Evolutionary conservation across 1,140 invertebrate species (phyloP), one percentile per base, ranked within the genome.

Genomic region (Trachelipus rathkii): DNA sequence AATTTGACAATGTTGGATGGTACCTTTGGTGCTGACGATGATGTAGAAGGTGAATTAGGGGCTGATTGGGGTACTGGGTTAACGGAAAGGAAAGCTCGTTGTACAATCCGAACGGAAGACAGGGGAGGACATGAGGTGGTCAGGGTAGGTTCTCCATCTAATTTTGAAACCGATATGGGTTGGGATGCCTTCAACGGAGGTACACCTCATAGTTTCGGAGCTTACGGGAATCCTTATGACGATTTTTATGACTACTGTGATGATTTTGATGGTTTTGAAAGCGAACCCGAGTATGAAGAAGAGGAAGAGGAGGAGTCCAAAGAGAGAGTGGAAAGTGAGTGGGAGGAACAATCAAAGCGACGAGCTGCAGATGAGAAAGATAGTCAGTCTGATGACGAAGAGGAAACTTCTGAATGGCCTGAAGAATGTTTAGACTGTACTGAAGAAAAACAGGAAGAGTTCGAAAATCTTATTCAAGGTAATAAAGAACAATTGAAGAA

Each of bases 251-350:
- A 92, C 77, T 95, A 93, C 82, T 92, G 90, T 80, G 90, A 90
- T 2, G 91, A 92, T 43, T 92, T 93, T 85, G 89, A 92, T 50
- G 93, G 93, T 0, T 93, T 95, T 85, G 50, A 60, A 19, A 82
- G 80, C 82, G 82, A 78, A 71, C 33, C 33, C 33, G 33, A 33
- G 6, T 33, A 33, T 6, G 83, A 80, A 77, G 83, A 81, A 78
- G 86, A 72, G 83, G 84, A 53, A 84, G 84, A 77, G 82, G 0
- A 84, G 82, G 0, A 84, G 8, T 13, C 19, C 50, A 60, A 60
- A 19, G 2, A 60, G 8, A 24, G 33, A 53, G 72, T n/a, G 46
- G 13, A 53, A 1, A 45, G 2, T 15, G 15, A 50, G 4, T 60
- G 44, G 21, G 33, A 53, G 9, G 72, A 74, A 66, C 44, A 74